Conservation (phyloP, 2,113 vertebrate genomes). For the Phaethornis superciliosus region DNA sequence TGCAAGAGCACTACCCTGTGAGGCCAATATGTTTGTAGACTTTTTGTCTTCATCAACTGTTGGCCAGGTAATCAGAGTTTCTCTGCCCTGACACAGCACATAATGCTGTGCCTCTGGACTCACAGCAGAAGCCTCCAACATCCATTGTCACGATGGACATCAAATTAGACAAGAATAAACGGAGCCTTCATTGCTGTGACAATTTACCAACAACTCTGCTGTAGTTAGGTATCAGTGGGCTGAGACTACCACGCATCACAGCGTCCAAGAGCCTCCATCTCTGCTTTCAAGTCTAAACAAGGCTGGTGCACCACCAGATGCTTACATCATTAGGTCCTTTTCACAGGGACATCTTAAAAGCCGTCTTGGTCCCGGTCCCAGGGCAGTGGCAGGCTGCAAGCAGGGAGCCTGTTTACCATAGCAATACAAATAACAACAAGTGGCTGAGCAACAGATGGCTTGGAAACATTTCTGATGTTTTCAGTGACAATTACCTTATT, state of each 20-base stretch:
- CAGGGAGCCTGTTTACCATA: background rate
- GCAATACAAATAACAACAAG: background rate
- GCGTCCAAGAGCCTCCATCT: background rate
- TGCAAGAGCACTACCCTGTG: background rate
- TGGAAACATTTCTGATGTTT: background rate
- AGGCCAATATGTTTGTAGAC: background rate
- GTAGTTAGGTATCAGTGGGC: background rate
- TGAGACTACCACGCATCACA: background rate
- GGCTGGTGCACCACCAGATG: background rate
- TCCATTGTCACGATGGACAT: fast-evolving
- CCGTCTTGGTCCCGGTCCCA: background rate
- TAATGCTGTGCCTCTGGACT: background rate
- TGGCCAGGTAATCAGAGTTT: background rate
- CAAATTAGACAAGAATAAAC: background rate
- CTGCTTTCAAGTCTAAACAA: background rate
- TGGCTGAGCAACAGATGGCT: background rate
- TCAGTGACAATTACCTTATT: background rate
- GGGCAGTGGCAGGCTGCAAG: background rate
- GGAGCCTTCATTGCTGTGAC: background rate
- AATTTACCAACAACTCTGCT: background rate
- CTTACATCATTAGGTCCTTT: background rate
- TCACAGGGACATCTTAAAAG: background rate
- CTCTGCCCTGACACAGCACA: background rate
- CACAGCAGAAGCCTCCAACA: background rate
- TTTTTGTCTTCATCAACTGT: background rate